These are phyloP conservation scores for Phragmatobia fuliginosa DNA, from an alignment of 2,888 invertebrate genomes.

Conservation along the genomic window DNA sequence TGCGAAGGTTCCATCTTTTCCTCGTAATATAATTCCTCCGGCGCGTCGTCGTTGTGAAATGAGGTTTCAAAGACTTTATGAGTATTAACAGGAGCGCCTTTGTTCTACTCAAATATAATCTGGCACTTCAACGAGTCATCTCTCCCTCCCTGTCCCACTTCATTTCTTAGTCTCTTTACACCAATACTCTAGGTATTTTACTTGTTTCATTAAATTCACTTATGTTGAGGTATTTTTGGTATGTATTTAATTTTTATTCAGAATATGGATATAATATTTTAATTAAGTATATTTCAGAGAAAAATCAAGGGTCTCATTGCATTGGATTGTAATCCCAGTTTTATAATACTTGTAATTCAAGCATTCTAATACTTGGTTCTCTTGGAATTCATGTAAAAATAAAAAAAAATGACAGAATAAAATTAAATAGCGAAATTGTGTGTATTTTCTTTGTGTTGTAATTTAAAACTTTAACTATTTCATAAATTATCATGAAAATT, in stretches of 20 bases:
- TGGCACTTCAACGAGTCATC: slow-evolving; percentile 7
- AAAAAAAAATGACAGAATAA: no score
- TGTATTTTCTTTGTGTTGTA: no score
- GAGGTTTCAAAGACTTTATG: slow-evolving; percentile 41
- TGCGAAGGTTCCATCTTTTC: background rate
- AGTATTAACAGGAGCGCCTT: slow-evolving; percentile 40
- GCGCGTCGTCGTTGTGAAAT: slow-evolving; percentile 13
- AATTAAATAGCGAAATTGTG: no score
- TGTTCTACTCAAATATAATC: slow-evolving; percentile 45
- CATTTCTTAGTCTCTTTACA: background rate
- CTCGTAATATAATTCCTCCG: slow-evolving; percentile 29
- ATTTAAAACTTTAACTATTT: no score
- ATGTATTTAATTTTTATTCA: background rate
- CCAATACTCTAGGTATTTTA: background rate
- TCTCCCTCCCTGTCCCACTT: background rate
- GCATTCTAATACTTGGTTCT: no score
- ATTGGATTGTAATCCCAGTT: no score
- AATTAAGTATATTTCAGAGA: background rate
- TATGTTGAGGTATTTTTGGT: background rate
- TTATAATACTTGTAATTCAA: no score
- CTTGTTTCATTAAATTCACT: background rate
- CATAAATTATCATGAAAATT: no score
- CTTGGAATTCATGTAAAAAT: no score
- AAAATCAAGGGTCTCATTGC: no score
- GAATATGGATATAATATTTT: background rate